Conservation (phyloP, 2,113 vertebrate genomes). For the Rana temporaria region DNA sequence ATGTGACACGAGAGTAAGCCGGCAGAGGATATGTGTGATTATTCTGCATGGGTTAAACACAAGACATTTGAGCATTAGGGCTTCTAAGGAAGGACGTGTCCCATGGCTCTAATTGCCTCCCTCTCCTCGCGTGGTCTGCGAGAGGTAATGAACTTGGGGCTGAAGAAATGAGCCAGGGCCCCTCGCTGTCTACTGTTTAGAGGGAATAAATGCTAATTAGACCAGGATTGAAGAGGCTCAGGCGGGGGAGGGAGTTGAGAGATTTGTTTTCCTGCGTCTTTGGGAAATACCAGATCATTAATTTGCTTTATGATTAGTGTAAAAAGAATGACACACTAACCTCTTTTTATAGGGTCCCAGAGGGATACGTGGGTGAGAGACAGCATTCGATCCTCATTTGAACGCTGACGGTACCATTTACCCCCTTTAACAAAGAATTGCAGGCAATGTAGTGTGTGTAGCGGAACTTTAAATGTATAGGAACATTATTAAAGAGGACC, state of each 20-base stretch:
- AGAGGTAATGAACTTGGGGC: slow-evolving; percentile 53
- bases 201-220: slow-evolving; percentile 56
- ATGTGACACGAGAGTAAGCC: background rate
- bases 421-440: slow-evolving; percentile 15
- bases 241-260: slow-evolving; percentile 7
- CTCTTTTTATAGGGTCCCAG: slow-evolving; percentile 40
- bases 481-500: too few species aligned
- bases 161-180: slow-evolving; percentile 27
- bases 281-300: slow-evolving; percentile 55
- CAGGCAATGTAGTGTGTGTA: too few species aligned
- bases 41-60: slow-evolving; percentile 45
- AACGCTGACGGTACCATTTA: slow-evolving; percentile 11
- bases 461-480: too few species aligned
- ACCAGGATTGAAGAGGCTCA: slow-evolving; percentile 29
- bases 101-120: slow-evolving; percentile 52
- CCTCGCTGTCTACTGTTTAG: slow-evolving; percentile 42
- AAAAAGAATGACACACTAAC: slow-evolving; percentile 56
- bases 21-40: background rate
- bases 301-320: slow-evolving; percentile 55
- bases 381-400: slow-evolving; percentile 14
- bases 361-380: slow-evolving; percentile 39
- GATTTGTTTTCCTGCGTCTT: slow-evolving; percentile 50
- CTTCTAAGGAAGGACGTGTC: slow-evolving; percentile 15
- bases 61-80: background rate
- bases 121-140: slow-evolving; percentile 33